Percentiles rank a stretch among this genome's conserved stretches.
phyloP scores from a whole-genome alignment of 2,113 vertebrate genomes.

The Motacilla alba region DNA sequence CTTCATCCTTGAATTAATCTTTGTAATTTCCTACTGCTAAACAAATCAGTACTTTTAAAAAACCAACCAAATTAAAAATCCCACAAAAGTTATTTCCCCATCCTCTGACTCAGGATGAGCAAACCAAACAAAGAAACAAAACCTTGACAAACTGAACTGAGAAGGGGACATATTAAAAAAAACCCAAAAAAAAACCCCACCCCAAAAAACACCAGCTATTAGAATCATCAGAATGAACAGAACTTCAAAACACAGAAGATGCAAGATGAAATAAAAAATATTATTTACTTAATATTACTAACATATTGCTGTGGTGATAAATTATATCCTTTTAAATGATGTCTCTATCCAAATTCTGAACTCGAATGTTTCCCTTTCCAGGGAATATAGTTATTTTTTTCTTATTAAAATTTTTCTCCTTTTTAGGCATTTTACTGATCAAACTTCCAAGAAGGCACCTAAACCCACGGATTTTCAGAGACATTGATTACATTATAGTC shows the following conservation, averaged over 20 bases:
- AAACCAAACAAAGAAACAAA: neutral
- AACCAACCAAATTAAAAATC: neutral
- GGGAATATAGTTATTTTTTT: neutral
- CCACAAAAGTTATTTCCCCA: neutral
- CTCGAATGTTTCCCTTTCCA: neutral
- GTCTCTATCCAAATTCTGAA: neutral
- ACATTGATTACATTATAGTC: neutral
- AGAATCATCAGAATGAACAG: neutral
- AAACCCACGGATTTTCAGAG: neutral
- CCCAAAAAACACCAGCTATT: neutral
- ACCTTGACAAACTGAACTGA: neutral
- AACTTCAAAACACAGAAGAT: neutral
- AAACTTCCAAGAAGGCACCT: neutral
- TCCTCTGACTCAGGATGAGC: neutral
- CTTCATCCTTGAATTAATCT: neutral
- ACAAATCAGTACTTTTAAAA: neutral
- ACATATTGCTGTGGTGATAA: neutral
- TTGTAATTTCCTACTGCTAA: neutral
- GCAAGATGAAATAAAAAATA: neutral
- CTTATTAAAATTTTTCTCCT: accelerated
- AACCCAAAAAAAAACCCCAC: neutral
- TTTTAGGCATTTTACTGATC: neutral
- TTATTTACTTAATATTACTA: neutral
- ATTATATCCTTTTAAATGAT: neutral
- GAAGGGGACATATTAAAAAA: neutral